phyloP scores from a whole-genome alignment of 2,888 invertebrate genomes.

The Asteroscopus sphinx region DNA sequence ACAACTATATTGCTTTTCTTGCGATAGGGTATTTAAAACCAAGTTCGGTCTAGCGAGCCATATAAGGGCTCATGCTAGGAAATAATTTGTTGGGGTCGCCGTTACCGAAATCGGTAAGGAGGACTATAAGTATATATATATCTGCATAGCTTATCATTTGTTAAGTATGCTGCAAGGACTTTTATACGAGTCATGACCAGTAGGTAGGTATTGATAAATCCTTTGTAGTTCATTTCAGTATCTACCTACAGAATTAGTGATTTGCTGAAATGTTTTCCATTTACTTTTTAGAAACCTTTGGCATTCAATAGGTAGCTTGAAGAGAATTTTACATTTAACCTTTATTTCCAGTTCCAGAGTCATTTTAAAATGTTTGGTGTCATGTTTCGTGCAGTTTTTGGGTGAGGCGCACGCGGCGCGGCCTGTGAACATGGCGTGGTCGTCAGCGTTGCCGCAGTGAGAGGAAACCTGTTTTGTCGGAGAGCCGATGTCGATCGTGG shows the following conservation, averaged over 20 bases:
- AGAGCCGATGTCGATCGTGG: slow-evolving; percentile 65
- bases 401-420: slow-evolving; percentile 35
- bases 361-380: slow-evolving; percentile 9
- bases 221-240: not conserved
- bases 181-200: slow-evolving; percentile 4
- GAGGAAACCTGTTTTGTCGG: slow-evolving; percentile 84
- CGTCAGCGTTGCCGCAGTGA: slow-evolving; percentile 71
- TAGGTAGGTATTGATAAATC: not conserved
- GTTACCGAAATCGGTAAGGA: too few relatives aligned
- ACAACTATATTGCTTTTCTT: too few relatives aligned
- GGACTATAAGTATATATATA: too few relatives aligned
- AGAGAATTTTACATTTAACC: slow-evolving; percentile 7
- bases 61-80: too few relatives aligned
- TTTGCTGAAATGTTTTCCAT: slow-evolving; percentile 1
- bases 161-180: slow-evolving; percentile 27
- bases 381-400: slow-evolving; percentile 43
- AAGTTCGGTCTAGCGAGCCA: too few relatives aligned
- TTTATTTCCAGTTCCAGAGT: slow-evolving; percentile 6
- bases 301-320: not conserved
- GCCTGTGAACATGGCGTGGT: slow-evolving; percentile 63
- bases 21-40: too few relatives aligned
- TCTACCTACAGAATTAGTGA: not conserved
- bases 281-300: slow-evolving; percentile 2
- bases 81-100: too few relatives aligned
- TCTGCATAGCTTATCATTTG: slow-evolving; percentile 16